Evolutionary conservation across 2,888 invertebrate species (phyloP), one percentile per base, ranked within the genome.

Genomic region (Mythimna vitellina): DNA sequence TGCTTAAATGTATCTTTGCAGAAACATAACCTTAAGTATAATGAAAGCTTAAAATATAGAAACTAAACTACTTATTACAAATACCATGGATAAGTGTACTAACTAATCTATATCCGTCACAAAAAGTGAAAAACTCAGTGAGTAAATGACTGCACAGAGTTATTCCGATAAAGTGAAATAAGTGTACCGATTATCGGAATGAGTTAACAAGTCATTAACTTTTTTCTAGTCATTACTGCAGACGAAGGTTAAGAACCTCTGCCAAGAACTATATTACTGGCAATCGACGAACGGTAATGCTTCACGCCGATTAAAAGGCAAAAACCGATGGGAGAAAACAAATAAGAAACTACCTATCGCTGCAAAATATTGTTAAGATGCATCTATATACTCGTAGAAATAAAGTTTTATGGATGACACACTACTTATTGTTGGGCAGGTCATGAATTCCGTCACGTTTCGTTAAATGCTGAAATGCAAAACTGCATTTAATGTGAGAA

Each of bases 161-260:
- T 60, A 75, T 69, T 74, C 65, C 62, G 54, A 75, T 73, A 61
- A 67, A 68, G 22, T 65, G 10, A 75, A 78, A 82, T 70, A 76
- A 70, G 61, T 62, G 38, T 20, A 64, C 42, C n/a, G 35, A 77
- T 76, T 75, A 85, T 68, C 76, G 49, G 68, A 86, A 81, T 81
- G 66, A 86, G 74, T 75, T 84, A 84, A 78, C 78, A 69, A 85
- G 72, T 79, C 70, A 84, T 86, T 86, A 81, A 70, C 73, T 87
- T 89, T 51, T 49, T 89, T 85, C 76, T 78, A 78, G 80, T 83
- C 63, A 78, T 77, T 78, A 80, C 76, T 62, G 49, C 76, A 69
- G 51, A 72, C 81, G 74, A 85, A 88, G 89, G 89, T 89, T 85
- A 89, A 88, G 79, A 85, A 88, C 87, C 90, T 85, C 82, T 56